Conservation (phyloP, 2,113 vertebrate genomes). For the Empidonax traillii region DNA sequence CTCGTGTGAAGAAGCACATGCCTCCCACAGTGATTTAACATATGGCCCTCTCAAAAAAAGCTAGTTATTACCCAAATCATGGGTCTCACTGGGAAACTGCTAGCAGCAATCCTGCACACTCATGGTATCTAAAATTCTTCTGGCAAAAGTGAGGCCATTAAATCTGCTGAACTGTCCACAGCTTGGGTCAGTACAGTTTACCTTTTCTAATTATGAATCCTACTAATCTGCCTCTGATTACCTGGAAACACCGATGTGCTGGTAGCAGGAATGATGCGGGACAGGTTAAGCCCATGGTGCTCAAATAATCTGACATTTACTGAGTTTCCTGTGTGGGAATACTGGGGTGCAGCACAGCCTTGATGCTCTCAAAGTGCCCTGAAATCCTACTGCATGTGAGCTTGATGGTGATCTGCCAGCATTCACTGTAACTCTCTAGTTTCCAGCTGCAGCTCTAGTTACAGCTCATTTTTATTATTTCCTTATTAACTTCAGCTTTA, state of each 20-base stretch:
- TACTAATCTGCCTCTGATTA: background rate
- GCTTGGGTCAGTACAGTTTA: background rate
- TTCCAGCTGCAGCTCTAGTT: background rate
- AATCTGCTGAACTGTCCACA: background rate
- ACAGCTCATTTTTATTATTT: background rate
- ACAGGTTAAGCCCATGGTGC: background rate
- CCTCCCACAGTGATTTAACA: background rate
- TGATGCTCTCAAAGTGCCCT: background rate
- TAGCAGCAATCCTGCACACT: background rate
- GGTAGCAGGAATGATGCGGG: background rate
- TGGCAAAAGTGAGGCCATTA: background rate
- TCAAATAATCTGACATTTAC: background rate
- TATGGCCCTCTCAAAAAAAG: background rate
- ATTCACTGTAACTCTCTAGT: background rate
- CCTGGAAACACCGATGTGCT: background rate
- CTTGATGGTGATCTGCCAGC: background rate
- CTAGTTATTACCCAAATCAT: background rate
- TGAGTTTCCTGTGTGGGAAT: background rate
- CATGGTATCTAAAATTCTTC: background rate
- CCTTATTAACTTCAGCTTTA: background rate
- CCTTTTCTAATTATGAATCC: background rate
- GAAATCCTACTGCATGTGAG: background rate
- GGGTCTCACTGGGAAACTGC: background rate
- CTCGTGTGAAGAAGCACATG: background rate
- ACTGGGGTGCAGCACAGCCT: background rate